A percentile compares a stretch with the other conserved stretches of the same genome.
Conservation (phyloP, 2,113 vertebrate species). For the Albula goreensis region DNA sequence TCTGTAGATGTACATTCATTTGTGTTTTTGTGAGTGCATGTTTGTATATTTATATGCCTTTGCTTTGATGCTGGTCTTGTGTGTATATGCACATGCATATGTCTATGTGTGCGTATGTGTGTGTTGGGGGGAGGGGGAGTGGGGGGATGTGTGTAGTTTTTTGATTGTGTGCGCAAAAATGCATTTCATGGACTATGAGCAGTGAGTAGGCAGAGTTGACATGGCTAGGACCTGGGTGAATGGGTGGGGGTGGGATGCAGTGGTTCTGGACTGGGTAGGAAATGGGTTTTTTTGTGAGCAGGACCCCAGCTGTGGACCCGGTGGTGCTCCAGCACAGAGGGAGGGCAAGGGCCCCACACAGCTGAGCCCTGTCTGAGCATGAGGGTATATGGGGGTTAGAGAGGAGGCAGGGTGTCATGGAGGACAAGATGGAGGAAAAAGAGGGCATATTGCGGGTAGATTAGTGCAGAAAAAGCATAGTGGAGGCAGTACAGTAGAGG, state of each 20-base stretch:
- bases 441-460: too few relatives aligned
- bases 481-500: too few relatives aligned
- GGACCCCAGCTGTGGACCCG: too few relatives aligned
- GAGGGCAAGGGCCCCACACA: too few relatives aligned
- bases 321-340: too few relatives aligned
- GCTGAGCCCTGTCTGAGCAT: too few relatives aligned
- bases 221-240: neutral
- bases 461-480: too few relatives aligned
- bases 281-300: neutral
- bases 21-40: too few relatives aligned
- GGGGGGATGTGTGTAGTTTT: conserved; percentile 9
- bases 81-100: neutral
- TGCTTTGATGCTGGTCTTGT: neutral
- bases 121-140: neutral
- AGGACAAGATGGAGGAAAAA: neutral
- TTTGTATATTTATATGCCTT: too few relatives aligned
- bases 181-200: neutral
- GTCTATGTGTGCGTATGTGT: neutral
- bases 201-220: too few relatives aligned
- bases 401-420: neutral
- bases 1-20: neutral
- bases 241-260: neutral
- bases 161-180: conserved; percentile 16
- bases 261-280: neutral
- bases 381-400: neutral